Evolutionary conservation across 2,888 invertebrate genomes (phyloP), one percentile per base, ranked within the genome.

Genomic region (Stenoptilia bipunctidactyla): DNA sequence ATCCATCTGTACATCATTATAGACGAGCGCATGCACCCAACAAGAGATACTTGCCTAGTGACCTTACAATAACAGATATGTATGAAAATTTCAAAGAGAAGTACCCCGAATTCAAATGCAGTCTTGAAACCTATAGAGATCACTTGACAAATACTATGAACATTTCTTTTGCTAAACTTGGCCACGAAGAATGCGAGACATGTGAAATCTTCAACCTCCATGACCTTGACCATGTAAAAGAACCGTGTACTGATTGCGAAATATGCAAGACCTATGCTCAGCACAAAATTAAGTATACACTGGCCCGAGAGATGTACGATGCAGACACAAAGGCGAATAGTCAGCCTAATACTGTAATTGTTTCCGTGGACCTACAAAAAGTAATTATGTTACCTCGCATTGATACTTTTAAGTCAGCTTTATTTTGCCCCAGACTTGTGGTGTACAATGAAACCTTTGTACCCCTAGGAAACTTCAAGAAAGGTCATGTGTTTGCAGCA

Each of bases 1-100:
- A 44, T 37, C 44, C 44, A 39, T 41, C 37, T 41, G 41, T 44
- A 14, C 41, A 40, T 43, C 41, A 41, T 42, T 45, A 45, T 40
- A 40, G 42, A 37, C 38, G 42, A 40, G 38, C 37, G 30, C 42
- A 44, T 44, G 41, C 38, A 20, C 20, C 20, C 20, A 20, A 20
- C 20, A 20, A 20, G 20, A 20, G 20, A 20, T 20, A 20, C 20
- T 36, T 44, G 39, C 44, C 44, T n/a, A 44, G 44, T 40, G 44
- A 44, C 40, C 27, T 44, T 15, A 44, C 39, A 36, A n/a, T n/a
- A 36, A 15, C 15, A 20, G 38, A 35, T 34, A 44, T 41, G 44
- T 34, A 44, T 40, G 27, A 20, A 20, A 20, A 20, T 5, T 20
- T 20, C 20, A 20, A 20, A 20, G 20, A 20, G 20, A 20, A 20